Conservation (phyloP, 2,888 invertebrate species). For the Cephonodes hylas region DNA sequence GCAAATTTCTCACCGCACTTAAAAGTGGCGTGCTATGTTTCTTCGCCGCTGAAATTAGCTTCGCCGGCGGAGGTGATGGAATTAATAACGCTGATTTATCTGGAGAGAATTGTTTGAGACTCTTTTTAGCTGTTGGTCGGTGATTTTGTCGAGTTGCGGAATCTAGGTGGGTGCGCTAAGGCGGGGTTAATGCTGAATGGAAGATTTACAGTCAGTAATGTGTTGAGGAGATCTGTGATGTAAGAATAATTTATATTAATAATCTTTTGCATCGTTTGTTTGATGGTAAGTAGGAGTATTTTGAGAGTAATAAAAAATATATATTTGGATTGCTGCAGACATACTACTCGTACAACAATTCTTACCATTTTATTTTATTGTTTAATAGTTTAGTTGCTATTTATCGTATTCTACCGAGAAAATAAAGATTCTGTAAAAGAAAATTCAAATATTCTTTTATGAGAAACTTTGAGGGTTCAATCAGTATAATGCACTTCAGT, state of each 20-base stretch:
- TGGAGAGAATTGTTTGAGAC: background rate
- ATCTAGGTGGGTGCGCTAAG: background rate
- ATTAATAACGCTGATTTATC: conserved; percentile 1
- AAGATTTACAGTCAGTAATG: background rate
- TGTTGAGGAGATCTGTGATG: background rate
- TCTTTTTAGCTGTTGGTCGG: background rate
- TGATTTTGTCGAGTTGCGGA: background rate
- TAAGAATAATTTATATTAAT: background rate
- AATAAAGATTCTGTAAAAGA: too few species aligned
- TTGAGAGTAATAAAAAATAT: too few species aligned
- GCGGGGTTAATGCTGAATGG: background rate
- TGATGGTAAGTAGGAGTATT: too few species aligned
- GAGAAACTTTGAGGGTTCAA: too few species aligned
- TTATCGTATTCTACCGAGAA: too few species aligned
- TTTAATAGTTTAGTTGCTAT: too few species aligned
- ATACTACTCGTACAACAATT: too few species aligned
- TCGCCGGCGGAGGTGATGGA: background rate
- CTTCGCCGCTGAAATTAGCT: background rate
- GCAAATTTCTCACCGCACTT: background rate
- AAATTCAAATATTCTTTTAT: too few species aligned
- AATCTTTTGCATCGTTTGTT: background rate
- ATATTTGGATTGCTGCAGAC: too few species aligned
- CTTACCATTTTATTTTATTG: too few species aligned
- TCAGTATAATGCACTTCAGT: too few species aligned
- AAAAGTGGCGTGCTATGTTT: background rate